Evolutionary conservation across 2,888 invertebrate species (phyloP), one percentile per base, ranked within the genome.

Genomic region (Drosophila rubida): DNA sequence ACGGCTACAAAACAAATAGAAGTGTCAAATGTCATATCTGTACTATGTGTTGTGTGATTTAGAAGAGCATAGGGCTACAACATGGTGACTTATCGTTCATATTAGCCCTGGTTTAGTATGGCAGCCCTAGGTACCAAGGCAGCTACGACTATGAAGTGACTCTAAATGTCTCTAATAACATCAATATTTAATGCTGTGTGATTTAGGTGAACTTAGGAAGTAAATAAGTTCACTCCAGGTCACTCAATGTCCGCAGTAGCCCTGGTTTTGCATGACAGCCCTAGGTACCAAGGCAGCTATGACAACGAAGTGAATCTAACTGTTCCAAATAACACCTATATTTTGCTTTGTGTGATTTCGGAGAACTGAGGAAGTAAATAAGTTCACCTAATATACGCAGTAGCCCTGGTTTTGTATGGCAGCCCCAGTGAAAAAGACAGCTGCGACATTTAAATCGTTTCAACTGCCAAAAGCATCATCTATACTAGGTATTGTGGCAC

Each of bases 61-160:
- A 5, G 9, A 0, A 11, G 30, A 4, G 11, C 19, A 1, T 13
- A n/a, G 4, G 1, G 4, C n/a, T n/a, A n/a, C n/a, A n/a, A n/a
- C n/a, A n/a, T n/a, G 2, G 4, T 4, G 9, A 49, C 9, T 46
- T 30, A 0, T 2, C 2, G 22, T 0, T n/a, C 11, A 22, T 19
- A 4, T 4, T 9, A 49, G 32, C 49, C 49, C 49, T 49, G 49
- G 35, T 49, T 48, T 48, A 19, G 19, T 48, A 48, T 4, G 48
- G 3, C 7, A 48, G 4, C 4, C 44, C 11, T n/a, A n/a, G 2
- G 13, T 7, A 13, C 9, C 6, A 30, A 11, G 9, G 2, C 11
- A 41, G 41, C 22, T 16, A 19, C n/a, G 30, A 9, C 11, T 30
- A 11, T 2, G 2, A 2, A 2, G 11, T 11, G 1, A 30, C 2